Evolutionary conservation across 1,140 invertebrate species (phyloP), one percentile per base, ranked within the genome.

Genomic region (Pemphigus obesinymphae): DNA sequence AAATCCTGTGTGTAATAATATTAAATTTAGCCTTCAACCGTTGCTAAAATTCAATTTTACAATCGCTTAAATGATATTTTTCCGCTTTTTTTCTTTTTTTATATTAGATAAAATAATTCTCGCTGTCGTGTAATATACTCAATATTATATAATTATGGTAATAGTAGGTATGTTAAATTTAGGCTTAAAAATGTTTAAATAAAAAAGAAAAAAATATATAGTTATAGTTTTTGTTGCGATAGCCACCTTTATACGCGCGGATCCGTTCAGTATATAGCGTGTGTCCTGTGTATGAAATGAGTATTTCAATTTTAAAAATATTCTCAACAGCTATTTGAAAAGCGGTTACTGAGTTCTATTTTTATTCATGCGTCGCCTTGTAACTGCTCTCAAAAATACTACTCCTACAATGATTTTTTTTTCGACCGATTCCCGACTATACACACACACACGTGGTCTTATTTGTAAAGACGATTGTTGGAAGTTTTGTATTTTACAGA

Each of bases 261-360:
- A 78, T 26, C 31, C 55, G 76, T 63, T 45, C 34, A 29, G 17
- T 63, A 45, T n/a, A 13, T 11, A 45, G 1, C 43, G 53, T 6
- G 40, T 31, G 40, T 63, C 55, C 7, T 23, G 37, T 48, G 23
- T 80, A 4, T 63, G n/a, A 34, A 6, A 26, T 6, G 17, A 23
- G 17, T 80, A 37, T 80, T 80, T 80, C 76, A 40, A 43, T 78
- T 80, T 80, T 80, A 80, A 80, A 80, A 80, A 80, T 80, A 80
- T 80, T 80, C 76, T 63, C 53, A 80, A 80, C 76, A 80, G 50
- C 76, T 61, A n/a, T n/a, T 58, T 63, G 55, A 80, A 80, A 80
- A 80, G 76, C 23, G 55, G 76, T 80, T 61, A 58, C 55, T 23
- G 55, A 80, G 40, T 80, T 80, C 76, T 80, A 80, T 80, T 80